Evolutionary conservation across 2,113 vertebrate species (phyloP).

Genomic region (Lonchura striata): DNA sequence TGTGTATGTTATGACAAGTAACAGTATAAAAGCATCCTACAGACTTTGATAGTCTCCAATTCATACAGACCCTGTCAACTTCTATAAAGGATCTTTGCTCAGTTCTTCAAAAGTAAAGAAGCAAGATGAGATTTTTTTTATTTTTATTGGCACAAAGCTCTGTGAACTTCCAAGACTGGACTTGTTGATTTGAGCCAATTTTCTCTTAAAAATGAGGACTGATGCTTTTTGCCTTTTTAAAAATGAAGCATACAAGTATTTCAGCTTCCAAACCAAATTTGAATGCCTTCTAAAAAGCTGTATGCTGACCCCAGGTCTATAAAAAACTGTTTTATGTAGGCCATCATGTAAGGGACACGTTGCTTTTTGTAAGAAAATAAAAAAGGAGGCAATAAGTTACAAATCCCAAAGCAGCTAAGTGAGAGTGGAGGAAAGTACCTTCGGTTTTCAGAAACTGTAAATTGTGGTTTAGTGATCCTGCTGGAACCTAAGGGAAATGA

Average conservation of each 20-base stretch:
- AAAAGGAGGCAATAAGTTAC: slow-evolving; percentile 70
- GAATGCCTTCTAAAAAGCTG: slow-evolving; percentile 33
- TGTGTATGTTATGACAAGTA: not conserved
- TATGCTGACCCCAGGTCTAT: slow-evolving; percentile 45
- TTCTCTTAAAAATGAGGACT: not conserved
- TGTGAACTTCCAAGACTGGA: not conserved
- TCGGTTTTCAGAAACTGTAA: slow-evolving; percentile 70
- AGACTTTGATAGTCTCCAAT: not conserved
- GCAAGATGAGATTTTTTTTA: not conserved
- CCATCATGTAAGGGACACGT: slow-evolving; percentile 50
- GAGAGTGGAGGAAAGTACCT: slow-evolving; percentile 65
- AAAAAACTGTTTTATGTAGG: slow-evolving; percentile 65
- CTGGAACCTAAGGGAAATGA: slow-evolving; percentile 55
- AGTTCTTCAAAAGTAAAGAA: slow-evolving; percentile 1
- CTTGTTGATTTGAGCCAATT: not conserved
- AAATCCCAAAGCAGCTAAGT: slow-evolving; percentile 74
- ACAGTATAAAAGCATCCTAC: not conserved
- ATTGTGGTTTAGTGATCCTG: slow-evolving; percentile 70
- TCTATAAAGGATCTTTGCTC: not conserved
- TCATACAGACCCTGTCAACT: not conserved
- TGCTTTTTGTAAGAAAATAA: slow-evolving; percentile 65
- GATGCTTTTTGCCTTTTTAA: not conserved
- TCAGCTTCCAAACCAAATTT: slow-evolving; percentile 47
- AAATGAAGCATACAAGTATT: not conserved
- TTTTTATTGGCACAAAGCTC: not conserved